Evolutionary conservation across 2,888 invertebrate genomes (phyloP).

Genomic region (Sphaerophoria taeniata): DNA sequence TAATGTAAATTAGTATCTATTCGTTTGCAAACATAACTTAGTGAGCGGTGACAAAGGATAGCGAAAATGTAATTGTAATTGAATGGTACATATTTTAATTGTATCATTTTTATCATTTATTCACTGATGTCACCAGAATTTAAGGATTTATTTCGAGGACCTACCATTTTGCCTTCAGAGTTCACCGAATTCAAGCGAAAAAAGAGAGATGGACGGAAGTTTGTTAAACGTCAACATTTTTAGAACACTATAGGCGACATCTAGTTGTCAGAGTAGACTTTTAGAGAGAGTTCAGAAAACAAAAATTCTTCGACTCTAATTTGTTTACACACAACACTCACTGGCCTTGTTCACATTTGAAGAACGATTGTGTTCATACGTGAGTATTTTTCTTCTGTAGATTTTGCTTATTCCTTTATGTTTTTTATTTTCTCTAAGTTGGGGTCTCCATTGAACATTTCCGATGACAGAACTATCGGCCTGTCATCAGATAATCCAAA

Average conservation of each 20-base stretch:
- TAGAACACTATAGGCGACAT: background rate
- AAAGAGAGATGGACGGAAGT: constrained; percentile 79
- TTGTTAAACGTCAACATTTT: constrained; percentile 52
- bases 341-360: too few species aligned
- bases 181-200: constrained; percentile 78
- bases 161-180: constrained; percentile 79
- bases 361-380: too few species aligned
- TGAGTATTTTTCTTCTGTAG: too few species aligned
- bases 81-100: constrained; percentile 10
- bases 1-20: constrained; percentile 4
- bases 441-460: too few species aligned
- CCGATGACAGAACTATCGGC: too few species aligned
- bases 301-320: constrained; percentile 15
- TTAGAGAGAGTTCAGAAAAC: constrained; percentile 77
- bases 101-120: constrained; percentile 59
- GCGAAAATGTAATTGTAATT: background rate
- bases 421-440: too few species aligned
- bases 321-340: too few species aligned
- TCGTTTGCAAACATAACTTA: background rate
- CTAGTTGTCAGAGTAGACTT: constrained; percentile 56
- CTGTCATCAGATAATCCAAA: too few species aligned
- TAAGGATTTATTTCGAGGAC: constrained; percentile 75
- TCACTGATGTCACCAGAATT: constrained; percentile 76
- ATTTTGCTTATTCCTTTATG: too few species aligned
- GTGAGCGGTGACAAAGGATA: background rate